Base-by-base conservation (phyloP, 2,888 invertebrate genomes). In the Nineta flava region DNA sequence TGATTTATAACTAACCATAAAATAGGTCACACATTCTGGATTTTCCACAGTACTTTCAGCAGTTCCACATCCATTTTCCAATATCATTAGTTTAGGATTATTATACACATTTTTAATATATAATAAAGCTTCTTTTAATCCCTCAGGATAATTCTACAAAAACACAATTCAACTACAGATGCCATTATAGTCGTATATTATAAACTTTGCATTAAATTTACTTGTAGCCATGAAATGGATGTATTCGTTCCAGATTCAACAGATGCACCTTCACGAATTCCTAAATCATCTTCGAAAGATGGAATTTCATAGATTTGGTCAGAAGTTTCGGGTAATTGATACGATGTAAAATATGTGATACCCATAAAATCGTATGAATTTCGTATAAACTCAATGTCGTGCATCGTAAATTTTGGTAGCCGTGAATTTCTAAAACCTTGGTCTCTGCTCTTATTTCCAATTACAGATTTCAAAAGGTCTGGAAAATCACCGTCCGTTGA, bases 331-430 rank as follows among this genome's bases (percentile, higher is more conserved):
- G 26, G 6, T 5, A 38, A 13, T 38, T 38, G 38, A 15, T 13
- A 38, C n/a, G 61, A 53, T 2, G 69, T 65, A 59, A 75, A 75
- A 55, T 70, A 66, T 54, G 74, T 74, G 38, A 73, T 53, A 1
- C 70, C 72, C 41, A 73, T 60, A 56, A 69, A 73, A 56, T 76
- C 75, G 9, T 62, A 63, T 16, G 71, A 65, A 5, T 73, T 75
- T 60, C 58, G 59, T 35, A 67, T 58, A 26, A 56, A 55, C n/a
- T 57, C 35, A 6, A 63, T 57, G 63, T 77, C 75, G 46, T 69
- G 68, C 2, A 65, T 58, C 7, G 72, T 72, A 56, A 78, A 77
- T 54, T 65, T 67, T 0, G 77, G 78, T 6, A 79, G 62, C 9
- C 77, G 67, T 1, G 58, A 57, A 46, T 47, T 45, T 2, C 43